phyloP scores from a whole-genome alignment of 2,888 invertebrate genomes.

The Ectropis crepuscularia region DNA sequence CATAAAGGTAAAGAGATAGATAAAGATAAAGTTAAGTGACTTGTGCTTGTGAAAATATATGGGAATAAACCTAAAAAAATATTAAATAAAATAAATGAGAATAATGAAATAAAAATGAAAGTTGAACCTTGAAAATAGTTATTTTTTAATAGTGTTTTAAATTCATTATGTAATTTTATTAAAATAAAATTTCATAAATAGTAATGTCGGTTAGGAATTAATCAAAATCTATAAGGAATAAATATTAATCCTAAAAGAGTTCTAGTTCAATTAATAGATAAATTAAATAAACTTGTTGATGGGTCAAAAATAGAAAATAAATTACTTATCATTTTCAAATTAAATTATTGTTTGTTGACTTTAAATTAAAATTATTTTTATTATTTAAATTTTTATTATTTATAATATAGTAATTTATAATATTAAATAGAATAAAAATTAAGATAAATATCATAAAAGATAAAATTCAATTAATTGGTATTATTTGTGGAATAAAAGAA shows the following conservation, averaged over 20 bases:
- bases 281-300: constrained; percentile 75
- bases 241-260: constrained; percentile 78
- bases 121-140: constrained; percentile 76
- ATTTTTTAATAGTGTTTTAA: constrained; percentile 82
- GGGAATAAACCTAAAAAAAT: constrained; percentile 89
- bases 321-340: constrained; percentile 88
- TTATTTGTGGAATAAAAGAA: constrained; percentile 89
- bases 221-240: constrained; percentile 81
- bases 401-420: constrained; percentile 79
- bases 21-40: constrained; percentile 86
- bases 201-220: constrained; percentile 80
- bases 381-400: constrained; percentile 49
- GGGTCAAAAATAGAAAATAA: constrained; percentile 89
- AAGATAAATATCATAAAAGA: constrained; percentile 68
- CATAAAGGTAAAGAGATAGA: constrained; percentile 86
- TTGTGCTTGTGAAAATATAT: constrained; percentile 89
- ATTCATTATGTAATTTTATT: constrained; percentile 80
- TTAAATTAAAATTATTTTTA: constrained; percentile 49
- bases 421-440: constrained; percentile 79
- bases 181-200: constrained; percentile 79
- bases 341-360: constrained; percentile 51
- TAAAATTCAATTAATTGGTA: constrained; percentile 84
- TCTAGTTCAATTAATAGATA: constrained; percentile 86
- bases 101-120: constrained; percentile 84
- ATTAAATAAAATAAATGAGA: constrained; percentile 86